Evolutionary conservation across 2,888 invertebrate species (phyloP).

Genomic region (Onthophagus sagittarius): DNA sequence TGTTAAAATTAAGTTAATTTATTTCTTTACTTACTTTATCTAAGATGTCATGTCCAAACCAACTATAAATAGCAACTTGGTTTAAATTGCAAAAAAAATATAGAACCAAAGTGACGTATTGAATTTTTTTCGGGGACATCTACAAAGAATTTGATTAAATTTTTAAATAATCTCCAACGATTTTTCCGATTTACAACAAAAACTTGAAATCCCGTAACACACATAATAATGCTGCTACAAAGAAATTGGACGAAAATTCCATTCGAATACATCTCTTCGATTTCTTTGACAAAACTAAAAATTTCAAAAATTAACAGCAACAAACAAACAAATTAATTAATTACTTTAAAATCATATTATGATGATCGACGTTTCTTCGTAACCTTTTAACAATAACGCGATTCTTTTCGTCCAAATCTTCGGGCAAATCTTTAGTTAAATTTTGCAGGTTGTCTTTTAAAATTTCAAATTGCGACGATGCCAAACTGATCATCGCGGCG

Average conservation of each 20-base stretch:
- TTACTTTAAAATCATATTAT: conserved; percentile 28
- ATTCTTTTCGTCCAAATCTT: conserved; percentile 21
- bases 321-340: conserved; percentile 3
- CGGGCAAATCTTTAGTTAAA: conserved; percentile 19
- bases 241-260: conserved; percentile 32
- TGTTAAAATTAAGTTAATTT: background rate
- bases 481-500: conserved; percentile 28
- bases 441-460: conserved; percentile 30
- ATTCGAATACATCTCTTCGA: conserved; percentile 30
- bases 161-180: background rate
- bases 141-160: conserved; percentile 18
- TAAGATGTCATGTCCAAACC: conserved; percentile 32
- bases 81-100: conserved; percentile 30
- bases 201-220: conserved; percentile 32
- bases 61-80: conserved; percentile 31
- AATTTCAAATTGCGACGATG: conserved; percentile 30
- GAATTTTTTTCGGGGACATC: conserved; percentile 27
- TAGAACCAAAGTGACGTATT: conserved; percentile 28
- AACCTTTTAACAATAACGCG: conserved; percentile 21
- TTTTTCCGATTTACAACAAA: conserved; percentile 27
- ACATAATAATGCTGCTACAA: conserved; percentile 31
- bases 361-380: conserved; percentile 26
- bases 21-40: conserved; percentile 24
- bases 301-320: background rate
- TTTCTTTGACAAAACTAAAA: conserved; percentile 27